phyloP scores from a whole-genome alignment of 2,113 vertebrate species.

The Chaetops frenatus region DNA sequence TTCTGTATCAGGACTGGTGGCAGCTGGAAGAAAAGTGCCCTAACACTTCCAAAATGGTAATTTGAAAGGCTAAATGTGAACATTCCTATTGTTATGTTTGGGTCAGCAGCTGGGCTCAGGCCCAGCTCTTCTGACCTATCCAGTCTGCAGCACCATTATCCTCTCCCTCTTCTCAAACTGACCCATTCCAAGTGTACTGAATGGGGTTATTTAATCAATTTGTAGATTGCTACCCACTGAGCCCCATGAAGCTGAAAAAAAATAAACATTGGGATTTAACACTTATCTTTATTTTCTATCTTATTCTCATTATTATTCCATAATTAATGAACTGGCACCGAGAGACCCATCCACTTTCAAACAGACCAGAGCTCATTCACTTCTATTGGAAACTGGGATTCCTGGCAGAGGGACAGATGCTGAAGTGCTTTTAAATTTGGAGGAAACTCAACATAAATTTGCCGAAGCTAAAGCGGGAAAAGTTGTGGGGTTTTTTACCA shows the following conservation, averaged over 20 bases:
- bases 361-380: conserved; percentile 1
- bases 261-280: neutral
- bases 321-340: neutral
- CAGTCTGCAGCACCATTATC: neutral
- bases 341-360: neutral
- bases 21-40: neutral
- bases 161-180: neutral
- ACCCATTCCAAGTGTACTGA: neutral
- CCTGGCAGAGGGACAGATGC: neutral
- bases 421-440: neutral
- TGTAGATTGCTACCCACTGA: neutral
- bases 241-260: neutral
- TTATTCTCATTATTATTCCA: neutral
- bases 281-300: conserved; percentile 41
- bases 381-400: neutral
- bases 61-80: neutral
- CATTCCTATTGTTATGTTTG: neutral
- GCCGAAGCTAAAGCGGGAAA: neutral
- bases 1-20: neutral
- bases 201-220: neutral
- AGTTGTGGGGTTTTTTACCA: neutral
- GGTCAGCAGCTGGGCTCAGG: rapidly evolving
- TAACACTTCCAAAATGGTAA: neutral
- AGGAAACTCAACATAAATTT: neutral
- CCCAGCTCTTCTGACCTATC: neutral